Conservation (phyloP, 2,888 invertebrate species). For the Deilephila elpenor region DNA sequence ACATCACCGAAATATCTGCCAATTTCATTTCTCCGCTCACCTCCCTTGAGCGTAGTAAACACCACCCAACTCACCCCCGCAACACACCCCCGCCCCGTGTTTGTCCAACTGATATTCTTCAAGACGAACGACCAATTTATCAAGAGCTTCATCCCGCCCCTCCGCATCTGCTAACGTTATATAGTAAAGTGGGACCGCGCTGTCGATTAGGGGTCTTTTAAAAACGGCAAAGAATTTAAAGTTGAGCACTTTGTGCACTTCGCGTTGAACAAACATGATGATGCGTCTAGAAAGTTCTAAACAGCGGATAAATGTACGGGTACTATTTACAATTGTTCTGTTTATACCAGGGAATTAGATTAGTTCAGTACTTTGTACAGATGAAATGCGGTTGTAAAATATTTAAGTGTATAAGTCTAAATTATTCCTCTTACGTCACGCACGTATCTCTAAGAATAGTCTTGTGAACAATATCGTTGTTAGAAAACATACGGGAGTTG, state of each 20-base stretch:
- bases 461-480: neutral
- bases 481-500: neutral
- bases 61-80: conserved; percentile 62
- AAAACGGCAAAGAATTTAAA: conserved; percentile 59
- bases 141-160: conserved; percentile 53
- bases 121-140: conserved; percentile 66
- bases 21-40: conserved; percentile 80
- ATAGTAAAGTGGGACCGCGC: neutral
- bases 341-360: conserved; percentile 44
- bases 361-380: conserved; percentile 22
- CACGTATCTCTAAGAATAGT: conserved; percentile 1
- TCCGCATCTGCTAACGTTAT: conserved; percentile 36
- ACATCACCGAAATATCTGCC: conserved; percentile 81
- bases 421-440: conserved; percentile 11
- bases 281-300: conserved; percentile 75
- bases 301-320: conserved; percentile 55
- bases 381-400: conserved; percentile 19
- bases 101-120: conserved; percentile 78
- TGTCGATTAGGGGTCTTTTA: conserved; percentile 51
- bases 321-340: conserved; percentile 53
- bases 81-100: conserved; percentile 59
- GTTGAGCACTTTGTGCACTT: conserved; percentile 64
- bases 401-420: conserved; percentile 15
- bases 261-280: conserved; percentile 67
- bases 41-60: conserved; percentile 81